phyloP scores from a whole-genome alignment of 2,113 vertebrate genomes.

The Nymphicus hollandicus region DNA sequence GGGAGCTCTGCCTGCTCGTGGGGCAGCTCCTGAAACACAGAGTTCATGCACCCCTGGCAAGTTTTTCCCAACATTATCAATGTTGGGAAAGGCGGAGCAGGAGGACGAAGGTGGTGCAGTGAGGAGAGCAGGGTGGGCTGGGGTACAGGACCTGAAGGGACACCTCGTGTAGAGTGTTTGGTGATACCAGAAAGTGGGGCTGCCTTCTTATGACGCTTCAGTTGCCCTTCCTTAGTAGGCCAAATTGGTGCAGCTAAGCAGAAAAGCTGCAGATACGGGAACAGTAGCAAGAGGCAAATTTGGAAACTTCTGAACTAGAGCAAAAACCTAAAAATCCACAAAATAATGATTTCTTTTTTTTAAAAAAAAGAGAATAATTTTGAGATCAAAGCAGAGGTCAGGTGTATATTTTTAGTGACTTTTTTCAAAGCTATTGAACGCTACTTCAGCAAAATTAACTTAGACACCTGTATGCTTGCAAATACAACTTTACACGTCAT shows the following conservation, averaged over 20 bases:
- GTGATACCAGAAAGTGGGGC: rapidly evolving
- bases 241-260: neutral
- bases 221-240: rapidly evolving
- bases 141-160: rapidly evolving
- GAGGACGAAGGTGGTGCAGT: neutral
- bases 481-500: rapidly evolving
- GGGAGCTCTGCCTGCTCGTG: neutral
- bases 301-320: neutral
- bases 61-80: rapidly evolving
- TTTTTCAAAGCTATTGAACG: neutral
- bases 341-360: neutral
- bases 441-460: neutral
- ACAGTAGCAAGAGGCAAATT: neutral
- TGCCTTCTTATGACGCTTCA: rapidly evolving
- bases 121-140: neutral
- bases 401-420: neutral
- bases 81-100: neutral
- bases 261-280: neutral
- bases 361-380: neutral
- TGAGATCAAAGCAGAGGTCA: neutral
- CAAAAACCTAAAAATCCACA: rapidly evolving
- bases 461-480: neutral
- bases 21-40: neutral
- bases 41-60: rapidly evolving
- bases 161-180: rapidly evolving